phyloP scores from a whole-genome alignment of 2,888 invertebrate genomes.

The Yponomeuta plumbellus region DNA sequence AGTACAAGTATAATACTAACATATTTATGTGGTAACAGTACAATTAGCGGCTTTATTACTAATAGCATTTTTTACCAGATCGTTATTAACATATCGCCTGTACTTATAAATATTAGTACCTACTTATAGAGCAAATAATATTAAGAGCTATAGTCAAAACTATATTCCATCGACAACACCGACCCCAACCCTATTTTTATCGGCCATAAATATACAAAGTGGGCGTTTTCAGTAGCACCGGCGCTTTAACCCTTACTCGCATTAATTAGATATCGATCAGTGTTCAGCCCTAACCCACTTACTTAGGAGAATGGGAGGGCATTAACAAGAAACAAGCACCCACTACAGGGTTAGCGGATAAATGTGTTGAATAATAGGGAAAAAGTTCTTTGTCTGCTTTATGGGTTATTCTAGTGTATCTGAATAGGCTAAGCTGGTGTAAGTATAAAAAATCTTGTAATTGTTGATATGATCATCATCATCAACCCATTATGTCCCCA shows the following conservation, averaged over 20 bases:
- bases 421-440: too few species aligned
- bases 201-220: constrained; percentile 44
- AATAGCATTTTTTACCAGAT: too few species aligned
- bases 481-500: too few species aligned
- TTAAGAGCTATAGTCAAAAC: neutral
- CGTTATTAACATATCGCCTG: too few species aligned
- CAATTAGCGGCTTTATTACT: too few species aligned
- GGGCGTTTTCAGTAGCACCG: constrained; percentile 37
- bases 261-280: constrained; percentile 48
- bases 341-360: neutral
- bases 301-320: constrained; percentile 8
- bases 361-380: neutral
- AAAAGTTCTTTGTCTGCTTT: neutral
- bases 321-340: constrained; percentile 1
- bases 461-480: too few species aligned
- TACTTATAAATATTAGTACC: too few species aligned
- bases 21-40: too few species aligned
- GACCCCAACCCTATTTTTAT: constrained; percentile 28
- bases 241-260: constrained; percentile 45
- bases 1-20: too few species aligned
- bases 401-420: too few species aligned
- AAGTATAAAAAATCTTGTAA: too few species aligned
- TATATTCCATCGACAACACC: neutral
- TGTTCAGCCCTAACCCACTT: constrained; percentile 14
- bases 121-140: too few species aligned